A percentile compares a stretch with the other conserved stretches of the same genome.
phyloP scores from a whole-genome alignment of 1,140 invertebrate species.

The Dufourea novaeangliae region DNA sequence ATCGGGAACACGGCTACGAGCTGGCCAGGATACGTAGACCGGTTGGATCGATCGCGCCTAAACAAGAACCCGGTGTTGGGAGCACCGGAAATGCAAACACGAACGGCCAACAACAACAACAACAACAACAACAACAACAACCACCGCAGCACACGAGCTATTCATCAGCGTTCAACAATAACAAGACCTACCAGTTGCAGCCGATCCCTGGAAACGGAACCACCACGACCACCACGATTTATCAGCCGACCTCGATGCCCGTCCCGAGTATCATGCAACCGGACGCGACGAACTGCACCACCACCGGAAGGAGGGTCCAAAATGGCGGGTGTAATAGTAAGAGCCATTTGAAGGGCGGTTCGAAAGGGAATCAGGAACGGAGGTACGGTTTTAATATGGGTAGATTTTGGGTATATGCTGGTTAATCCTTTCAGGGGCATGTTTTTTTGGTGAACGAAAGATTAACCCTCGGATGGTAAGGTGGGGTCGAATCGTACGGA shows the following conservation, averaged over 20 bases:
- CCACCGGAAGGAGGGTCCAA: slow-evolving; percentile 67
- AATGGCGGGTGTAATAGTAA: slow-evolving; percentile 79
- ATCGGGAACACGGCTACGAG: slow-evolving; percentile 92
- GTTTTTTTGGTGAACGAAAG: too few relatives aligned
- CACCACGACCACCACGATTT: slow-evolving; percentile 33
- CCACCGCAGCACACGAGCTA: slow-evolving; percentile 64
- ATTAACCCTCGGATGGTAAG: too few relatives aligned
- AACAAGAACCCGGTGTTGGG: slow-evolving; percentile 38
- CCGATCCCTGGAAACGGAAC: slow-evolving; percentile 46
- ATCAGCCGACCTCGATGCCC: slow-evolving; percentile 69
- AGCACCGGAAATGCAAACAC: slow-evolving; percentile 11
- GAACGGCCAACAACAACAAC: slow-evolving; percentile 33
- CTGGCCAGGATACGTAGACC: slow-evolving; percentile 88
- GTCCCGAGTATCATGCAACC: slow-evolving; percentile 68
- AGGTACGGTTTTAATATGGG: slow-evolving; percentile 60
- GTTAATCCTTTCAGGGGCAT: too few relatives aligned
- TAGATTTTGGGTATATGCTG: too few relatives aligned
- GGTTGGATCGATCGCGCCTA: slow-evolving; percentile 60
- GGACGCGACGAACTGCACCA: slow-evolving; percentile 61
- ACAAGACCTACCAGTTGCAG: slow-evolving; percentile 75
- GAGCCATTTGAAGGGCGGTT: slow-evolving; percentile 73
- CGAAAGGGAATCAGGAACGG: slow-evolving; percentile 77
- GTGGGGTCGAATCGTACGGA: too few relatives aligned
- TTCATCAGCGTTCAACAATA: slow-evolving; percentile 69
- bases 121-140: slow-evolving; percentile 43